Conservation (phyloP, 2,888 invertebrate species). For the Gastracanthus pulcherrimus region DNA sequence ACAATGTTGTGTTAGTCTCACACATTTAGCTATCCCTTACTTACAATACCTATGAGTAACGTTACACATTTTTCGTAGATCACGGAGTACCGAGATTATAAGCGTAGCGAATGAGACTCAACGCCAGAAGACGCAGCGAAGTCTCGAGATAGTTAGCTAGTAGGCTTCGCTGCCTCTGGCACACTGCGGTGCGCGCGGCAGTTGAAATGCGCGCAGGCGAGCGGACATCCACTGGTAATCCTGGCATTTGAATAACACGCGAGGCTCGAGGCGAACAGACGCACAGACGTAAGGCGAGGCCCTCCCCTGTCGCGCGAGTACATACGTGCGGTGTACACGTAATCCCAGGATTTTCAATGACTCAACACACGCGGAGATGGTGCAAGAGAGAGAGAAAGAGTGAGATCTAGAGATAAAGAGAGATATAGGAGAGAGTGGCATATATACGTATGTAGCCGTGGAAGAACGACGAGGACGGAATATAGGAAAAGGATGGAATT, state of each 20-base stretch:
- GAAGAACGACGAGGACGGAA: no score
- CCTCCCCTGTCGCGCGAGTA: neutral
- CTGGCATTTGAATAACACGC: conserved; percentile 52
- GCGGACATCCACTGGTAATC: conserved; percentile 37
- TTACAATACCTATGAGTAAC: no score
- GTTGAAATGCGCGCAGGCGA: neutral
- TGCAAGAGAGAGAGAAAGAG: neutral
- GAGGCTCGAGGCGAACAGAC: conserved; percentile 32
- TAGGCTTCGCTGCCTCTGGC: no score
- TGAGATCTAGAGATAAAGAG: no score
- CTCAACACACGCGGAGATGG: conserved; percentile 12
- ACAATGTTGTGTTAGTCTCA: no score
- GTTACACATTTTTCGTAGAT: no score
- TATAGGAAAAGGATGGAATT: neutral
- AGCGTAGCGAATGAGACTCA: no score
- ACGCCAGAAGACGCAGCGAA: no score
- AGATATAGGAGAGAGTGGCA: no score
- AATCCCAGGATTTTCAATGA: conserved; percentile 51
- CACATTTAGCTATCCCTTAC: no score
- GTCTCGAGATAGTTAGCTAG: no score
- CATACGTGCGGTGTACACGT: conserved; percentile 36
- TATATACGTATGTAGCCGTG: neutral
- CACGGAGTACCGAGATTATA: no score
- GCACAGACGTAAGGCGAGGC: conserved; percentile 37
- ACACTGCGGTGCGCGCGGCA: neutral